Conservation (phyloP, 2,888 invertebrate genomes). For the Bombylius discolor region DNA sequence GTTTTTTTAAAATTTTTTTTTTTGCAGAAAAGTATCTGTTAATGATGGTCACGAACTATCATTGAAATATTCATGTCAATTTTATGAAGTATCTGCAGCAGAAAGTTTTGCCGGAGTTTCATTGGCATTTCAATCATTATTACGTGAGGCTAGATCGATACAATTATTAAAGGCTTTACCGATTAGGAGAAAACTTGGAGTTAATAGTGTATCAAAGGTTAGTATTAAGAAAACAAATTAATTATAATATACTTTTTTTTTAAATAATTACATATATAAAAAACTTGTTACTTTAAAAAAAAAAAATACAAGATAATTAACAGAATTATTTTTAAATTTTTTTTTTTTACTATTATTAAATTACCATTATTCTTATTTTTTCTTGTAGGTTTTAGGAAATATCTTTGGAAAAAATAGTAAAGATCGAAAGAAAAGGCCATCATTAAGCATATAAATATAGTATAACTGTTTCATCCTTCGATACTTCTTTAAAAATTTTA, state of each 20-base stretch:
- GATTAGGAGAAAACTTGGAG: conserved; percentile 58
- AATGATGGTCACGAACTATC: conserved; percentile 70
- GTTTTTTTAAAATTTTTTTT: not conserved
- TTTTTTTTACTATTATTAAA: not conserved
- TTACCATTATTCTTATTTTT: conserved; percentile 5
- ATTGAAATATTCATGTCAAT: conserved; percentile 64
- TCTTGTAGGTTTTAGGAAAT: conserved; percentile 50
- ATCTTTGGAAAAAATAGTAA: conserved; percentile 68
- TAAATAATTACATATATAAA: too few species aligned
- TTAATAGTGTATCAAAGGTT: conserved; percentile 65
- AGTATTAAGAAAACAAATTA: not conserved
- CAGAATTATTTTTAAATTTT: not conserved
- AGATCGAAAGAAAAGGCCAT: conserved; percentile 64
- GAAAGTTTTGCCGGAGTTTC: conserved; percentile 71
- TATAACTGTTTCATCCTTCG: too few species aligned
- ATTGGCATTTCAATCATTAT: conserved; percentile 61
- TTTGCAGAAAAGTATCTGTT: conserved; percentile 56
- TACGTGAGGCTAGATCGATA: conserved; percentile 63
- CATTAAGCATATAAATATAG: conserved; percentile 51
- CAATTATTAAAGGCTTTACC: conserved; percentile 54
- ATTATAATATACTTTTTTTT: not conserved
- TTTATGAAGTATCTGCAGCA: conserved; percentile 74
- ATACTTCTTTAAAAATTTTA: too few species aligned
- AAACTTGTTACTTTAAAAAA: not conserved
- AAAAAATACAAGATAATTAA: not conserved